Conservation (phyloP, 2,113 vertebrate species). For the Pantherophis guttatus region DNA sequence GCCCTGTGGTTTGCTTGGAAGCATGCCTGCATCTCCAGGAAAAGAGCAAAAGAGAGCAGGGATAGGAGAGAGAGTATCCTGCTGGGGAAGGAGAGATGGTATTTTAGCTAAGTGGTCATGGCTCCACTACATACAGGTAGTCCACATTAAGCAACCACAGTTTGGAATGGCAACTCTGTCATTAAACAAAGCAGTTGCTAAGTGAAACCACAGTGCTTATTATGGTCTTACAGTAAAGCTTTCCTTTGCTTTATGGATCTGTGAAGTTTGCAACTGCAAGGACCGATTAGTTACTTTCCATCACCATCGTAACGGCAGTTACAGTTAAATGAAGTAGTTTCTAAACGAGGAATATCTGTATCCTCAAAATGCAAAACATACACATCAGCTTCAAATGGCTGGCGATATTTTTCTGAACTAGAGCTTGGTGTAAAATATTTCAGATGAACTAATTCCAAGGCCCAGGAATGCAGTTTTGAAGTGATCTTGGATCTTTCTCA, state of each 20-base stretch:
- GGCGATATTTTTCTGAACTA: background rate
- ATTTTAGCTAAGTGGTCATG: background rate
- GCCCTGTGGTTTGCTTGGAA: background rate
- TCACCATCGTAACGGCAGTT: background rate
- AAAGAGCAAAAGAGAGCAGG: background rate
- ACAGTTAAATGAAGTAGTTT: background rate
- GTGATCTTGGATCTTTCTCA: background rate
- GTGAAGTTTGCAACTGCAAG: background rate
- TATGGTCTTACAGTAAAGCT: background rate
- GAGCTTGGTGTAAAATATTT: background rate
- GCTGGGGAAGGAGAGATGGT: background rate
- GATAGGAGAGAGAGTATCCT: background rate
- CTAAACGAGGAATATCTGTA: background rate
- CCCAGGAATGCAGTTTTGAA: background rate
- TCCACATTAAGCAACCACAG: background rate
- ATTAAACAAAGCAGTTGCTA: background rate
- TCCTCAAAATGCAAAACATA: background rate
- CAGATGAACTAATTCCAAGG: background rate
- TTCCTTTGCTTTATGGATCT: background rate
- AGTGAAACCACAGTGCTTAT: background rate
- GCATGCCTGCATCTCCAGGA: background rate
- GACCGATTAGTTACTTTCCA: background rate
- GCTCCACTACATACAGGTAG: background rate
- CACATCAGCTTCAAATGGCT: background rate
- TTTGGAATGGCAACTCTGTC: background rate